Percentiles rank a stretch among this genome's conserved stretches.
phyloP scores from a whole-genome alignment of 2,888 invertebrate species.

The Buathra laborator region DNA sequence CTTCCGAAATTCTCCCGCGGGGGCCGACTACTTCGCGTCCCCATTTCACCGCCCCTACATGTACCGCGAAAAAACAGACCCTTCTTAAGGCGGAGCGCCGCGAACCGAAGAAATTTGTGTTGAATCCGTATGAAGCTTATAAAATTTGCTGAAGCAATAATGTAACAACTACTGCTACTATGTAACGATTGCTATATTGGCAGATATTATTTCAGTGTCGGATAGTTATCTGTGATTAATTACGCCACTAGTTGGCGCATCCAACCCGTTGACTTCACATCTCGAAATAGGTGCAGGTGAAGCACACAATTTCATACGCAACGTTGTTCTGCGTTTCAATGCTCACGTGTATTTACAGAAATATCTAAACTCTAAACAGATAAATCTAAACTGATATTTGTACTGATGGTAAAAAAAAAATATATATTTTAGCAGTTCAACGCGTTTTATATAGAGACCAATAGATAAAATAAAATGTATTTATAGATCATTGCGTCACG shows the following conservation, averaged over 20 bases:
- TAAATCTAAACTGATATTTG: neutral
- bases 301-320: neutral
- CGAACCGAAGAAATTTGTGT: too few relatives aligned
- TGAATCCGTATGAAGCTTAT: too few relatives aligned
- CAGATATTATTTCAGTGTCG: neutral
- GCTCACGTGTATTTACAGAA: neutral
- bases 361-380: neutral
- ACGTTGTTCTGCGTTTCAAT: neutral
- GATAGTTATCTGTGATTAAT: neutral
- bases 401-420: neutral
- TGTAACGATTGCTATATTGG: neutral
- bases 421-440: neutral
- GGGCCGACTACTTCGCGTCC: too few relatives aligned
- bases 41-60: too few relatives aligned
- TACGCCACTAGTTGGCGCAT: neutral
- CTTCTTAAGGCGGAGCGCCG: too few relatives aligned
- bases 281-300: neutral
- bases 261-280: neutral
- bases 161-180: too few relatives aligned
- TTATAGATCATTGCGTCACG: conserved; percentile 30
- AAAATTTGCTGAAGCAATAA: too few relatives aligned
- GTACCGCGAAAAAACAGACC: too few relatives aligned
- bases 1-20: too few relatives aligned
- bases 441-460: neutral
- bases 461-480: neutral